A percentile compares a stretch with the other conserved stretches of the same genome.
Conservation (phyloP, 2,113 vertebrate species). For the Verasper variegatus region DNA sequence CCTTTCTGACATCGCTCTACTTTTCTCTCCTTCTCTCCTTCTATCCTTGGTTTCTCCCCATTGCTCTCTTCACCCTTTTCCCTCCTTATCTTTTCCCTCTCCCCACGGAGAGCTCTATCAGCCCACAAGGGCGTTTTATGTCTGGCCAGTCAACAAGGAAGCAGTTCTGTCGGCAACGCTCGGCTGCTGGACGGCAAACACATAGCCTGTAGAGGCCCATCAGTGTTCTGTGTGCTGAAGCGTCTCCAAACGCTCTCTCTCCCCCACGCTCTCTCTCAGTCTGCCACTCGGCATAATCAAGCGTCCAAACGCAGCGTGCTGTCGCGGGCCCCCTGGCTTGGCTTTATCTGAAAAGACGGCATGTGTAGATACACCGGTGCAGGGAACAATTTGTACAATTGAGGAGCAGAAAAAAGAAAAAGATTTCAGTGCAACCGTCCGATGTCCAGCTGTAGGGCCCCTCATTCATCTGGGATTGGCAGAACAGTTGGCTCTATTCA, state of each 20-base stretch:
- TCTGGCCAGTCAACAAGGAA: conserved; percentile 60
- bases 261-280: conserved; percentile 39
- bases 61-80: conserved; percentile 9
- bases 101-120: conserved; percentile 34
- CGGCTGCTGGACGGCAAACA: conserved; percentile 64
- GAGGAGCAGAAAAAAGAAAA: conserved; percentile 35
- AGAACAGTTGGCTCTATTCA: conserved; percentile 40
- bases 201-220: conserved; percentile 42
- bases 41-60: conserved; percentile 8
- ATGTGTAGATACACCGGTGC: conserved; percentile 38
- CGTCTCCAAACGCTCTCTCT: conserved; percentile 39
- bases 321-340: conserved; percentile 34
- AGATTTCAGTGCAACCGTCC: conserved; percentile 22
- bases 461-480: conserved; percentile 35
- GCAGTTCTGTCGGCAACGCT: conserved; percentile 49
- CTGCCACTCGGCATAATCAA: conserved; percentile 64
- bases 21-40: not conserved
- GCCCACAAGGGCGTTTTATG: conserved; percentile 28
- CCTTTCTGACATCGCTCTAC: not conserved
- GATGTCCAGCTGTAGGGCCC: conserved; percentile 51
- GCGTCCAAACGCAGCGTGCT: conserved; percentile 49
- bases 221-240: conserved; percentile 63
- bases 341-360: conserved; percentile 69
- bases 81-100: conserved; percentile 6
- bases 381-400: conserved; percentile 61